phyloP scores from a whole-genome alignment of 64 coral and sea anemone species.

The Actinia tenebrosa region DNA sequence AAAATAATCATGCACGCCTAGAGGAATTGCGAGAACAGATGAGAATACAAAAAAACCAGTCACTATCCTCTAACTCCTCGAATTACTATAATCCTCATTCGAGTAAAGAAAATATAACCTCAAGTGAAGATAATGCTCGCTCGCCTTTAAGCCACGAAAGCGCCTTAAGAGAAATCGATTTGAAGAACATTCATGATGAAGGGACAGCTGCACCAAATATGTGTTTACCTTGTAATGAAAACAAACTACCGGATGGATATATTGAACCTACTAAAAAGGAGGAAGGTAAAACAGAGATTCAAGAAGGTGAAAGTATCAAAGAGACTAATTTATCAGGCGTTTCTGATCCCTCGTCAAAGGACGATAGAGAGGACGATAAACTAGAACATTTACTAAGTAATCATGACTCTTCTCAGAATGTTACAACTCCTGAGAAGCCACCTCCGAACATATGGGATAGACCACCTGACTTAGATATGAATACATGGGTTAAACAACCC shows the following conservation, averaged over 20 bases:
- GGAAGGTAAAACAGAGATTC: neutral
- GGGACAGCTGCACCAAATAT: neutral
- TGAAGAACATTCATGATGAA: neutral
- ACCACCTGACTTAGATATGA: neutral
- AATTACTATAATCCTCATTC: conserved; percentile 23
- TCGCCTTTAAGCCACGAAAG: neutral
- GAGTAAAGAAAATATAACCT: conserved; percentile 27
- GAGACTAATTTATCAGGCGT: neutral
- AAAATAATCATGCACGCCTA: conserved; percentile 46
- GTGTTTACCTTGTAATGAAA: neutral
- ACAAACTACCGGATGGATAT: neutral
- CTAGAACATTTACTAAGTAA: neutral
- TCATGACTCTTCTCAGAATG: neutral
- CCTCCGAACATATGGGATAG: conserved; percentile 15
- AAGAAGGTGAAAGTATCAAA: neutral
- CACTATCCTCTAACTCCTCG: neutral
- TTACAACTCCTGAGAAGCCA: neutral
- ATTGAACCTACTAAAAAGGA: neutral
- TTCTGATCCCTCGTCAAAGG: neutral
- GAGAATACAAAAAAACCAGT: conserved; percentile 12
- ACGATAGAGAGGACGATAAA: neutral
- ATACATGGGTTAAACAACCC: neutral
- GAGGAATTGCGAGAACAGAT: conserved; percentile 21
- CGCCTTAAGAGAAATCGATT: neutral
- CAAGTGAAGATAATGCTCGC: conserved; percentile 3